A percentile compares a stretch with the other conserved stretches of the same genome.
Evolutionary conservation across 1,140 invertebrate species (phyloP).

Genomic region (Eubasilissa regina): DNA sequence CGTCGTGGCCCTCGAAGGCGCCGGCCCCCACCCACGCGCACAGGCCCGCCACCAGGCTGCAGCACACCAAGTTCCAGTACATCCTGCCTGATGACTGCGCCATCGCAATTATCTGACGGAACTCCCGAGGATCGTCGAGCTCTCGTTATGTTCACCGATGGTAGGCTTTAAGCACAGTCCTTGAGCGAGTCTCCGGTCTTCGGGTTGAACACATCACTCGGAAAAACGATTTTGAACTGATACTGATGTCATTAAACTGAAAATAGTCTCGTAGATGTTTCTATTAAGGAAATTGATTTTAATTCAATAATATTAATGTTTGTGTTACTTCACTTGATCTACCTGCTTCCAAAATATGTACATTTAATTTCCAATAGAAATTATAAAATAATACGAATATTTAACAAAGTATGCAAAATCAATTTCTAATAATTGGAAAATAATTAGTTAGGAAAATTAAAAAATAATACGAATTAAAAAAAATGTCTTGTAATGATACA

Average conservation of each 20-base stretch:
- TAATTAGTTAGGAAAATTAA: no score
- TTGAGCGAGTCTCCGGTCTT: not conserved
- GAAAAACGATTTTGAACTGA: no score
- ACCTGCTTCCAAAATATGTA: not conserved
- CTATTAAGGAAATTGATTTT: no score
- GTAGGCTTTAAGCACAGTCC: not conserved
- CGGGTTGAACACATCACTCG: no score
- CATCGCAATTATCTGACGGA: not conserved
- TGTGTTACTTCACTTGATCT: not conserved
- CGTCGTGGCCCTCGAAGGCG: conserved; percentile 27
- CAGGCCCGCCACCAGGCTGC: not conserved
- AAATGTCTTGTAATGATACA: no score
- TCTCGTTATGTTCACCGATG: not conserved
- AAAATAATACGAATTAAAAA: no score
- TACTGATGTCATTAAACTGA: not conserved
- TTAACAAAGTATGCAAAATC: no score
- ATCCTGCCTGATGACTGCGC: not conserved
- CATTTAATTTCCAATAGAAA: no score
- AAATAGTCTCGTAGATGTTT: no score
- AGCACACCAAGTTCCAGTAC: not conserved
- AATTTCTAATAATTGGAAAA: no score
- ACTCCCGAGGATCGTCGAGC: not conserved
- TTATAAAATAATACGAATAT: no score
- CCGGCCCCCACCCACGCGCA: not conserved
- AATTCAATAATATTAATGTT: not conserved